Conservation (phyloP, 2,888 invertebrate genomes). For the Dolichomitus sp. region DNA sequence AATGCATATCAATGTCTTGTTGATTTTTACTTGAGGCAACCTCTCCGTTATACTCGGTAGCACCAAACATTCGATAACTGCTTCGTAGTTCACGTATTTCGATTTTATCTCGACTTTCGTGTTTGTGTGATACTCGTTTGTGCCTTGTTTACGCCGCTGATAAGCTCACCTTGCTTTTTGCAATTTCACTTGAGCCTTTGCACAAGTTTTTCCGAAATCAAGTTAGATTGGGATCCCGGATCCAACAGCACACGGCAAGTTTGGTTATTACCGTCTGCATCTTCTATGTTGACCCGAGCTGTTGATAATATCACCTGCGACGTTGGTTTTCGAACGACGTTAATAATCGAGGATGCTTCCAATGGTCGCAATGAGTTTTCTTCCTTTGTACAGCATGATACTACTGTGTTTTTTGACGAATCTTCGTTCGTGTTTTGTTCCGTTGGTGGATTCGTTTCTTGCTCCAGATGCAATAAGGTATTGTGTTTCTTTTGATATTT, state of each 20-base stretch:
- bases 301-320: no score
- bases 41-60: constrained; percentile 60
- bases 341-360: no score
- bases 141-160: constrained; percentile 54
- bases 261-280: no score
- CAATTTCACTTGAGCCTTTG: constrained; percentile 51
- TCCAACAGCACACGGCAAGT: no score
- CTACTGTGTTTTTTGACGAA: no score
- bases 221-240: constrained; percentile 61
- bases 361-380: no score
- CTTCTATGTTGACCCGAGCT: no score
- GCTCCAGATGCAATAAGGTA: constrained; percentile 42
- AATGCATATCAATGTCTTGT: constrained; percentile 38
- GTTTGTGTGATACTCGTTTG: constrained; percentile 39
- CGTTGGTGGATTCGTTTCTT: no score
- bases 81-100: constrained; percentile 47
- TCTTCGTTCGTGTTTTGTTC: no score
- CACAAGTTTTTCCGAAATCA: constrained; percentile 57
- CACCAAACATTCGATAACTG: constrained; percentile 57
- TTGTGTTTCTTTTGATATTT: constrained; percentile 65
- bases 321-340: no score
- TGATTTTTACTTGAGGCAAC: neutral
- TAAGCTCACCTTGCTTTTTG: constrained; percentile 38
- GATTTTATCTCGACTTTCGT: constrained; percentile 50
- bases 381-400: no score